These are phyloP conservation scores for Phengaris arion DNA, from an alignment of 2,888 invertebrate genomes.

Conservation along the genomic window DNA sequence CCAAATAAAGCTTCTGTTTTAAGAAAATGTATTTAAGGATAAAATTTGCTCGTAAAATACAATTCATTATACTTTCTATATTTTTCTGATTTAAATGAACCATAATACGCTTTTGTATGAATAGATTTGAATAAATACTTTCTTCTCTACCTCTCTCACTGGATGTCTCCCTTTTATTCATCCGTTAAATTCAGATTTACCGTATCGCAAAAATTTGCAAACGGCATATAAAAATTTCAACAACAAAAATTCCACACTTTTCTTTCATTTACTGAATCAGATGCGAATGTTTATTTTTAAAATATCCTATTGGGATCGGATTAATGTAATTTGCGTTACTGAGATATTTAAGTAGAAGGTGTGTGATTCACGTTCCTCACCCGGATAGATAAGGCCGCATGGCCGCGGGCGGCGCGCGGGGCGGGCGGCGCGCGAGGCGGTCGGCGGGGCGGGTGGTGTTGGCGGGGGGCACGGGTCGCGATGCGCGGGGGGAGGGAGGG, in stretches of 20 bases:
- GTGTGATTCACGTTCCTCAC: constrained; percentile 43
- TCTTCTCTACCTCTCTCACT: background rate
- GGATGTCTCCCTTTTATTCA: constrained; percentile 5
- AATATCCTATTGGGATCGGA: constrained; percentile 32
- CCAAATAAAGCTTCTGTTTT: background rate
- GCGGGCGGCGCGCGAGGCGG: constrained; percentile 51
- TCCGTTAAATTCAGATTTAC: background rate
- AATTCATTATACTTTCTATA: background rate
- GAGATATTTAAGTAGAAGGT: constrained; percentile 41
- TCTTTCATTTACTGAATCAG: background rate
- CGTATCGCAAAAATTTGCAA: background rate
- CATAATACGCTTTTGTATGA: constrained; percentile 5
- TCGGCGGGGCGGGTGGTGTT: constrained; percentile 45
- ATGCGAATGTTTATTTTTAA: background rate
- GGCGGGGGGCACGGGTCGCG: constrained; percentile 48
- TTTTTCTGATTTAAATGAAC: constrained; percentile 2
- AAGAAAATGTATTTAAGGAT: background rate
- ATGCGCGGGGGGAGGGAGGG: constrained; percentile 62
- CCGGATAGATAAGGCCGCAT: constrained; percentile 66
- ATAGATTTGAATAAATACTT: constrained; percentile 22
- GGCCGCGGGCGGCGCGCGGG: constrained; percentile 63
- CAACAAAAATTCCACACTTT: background rate
- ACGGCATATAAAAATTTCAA: background rate
- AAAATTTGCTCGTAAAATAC: too few species aligned
- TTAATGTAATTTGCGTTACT: constrained; percentile 30